Base-by-base conservation (phyloP, 2,888 invertebrate genomes). In the Dromius quadrimaculatus region DNA sequence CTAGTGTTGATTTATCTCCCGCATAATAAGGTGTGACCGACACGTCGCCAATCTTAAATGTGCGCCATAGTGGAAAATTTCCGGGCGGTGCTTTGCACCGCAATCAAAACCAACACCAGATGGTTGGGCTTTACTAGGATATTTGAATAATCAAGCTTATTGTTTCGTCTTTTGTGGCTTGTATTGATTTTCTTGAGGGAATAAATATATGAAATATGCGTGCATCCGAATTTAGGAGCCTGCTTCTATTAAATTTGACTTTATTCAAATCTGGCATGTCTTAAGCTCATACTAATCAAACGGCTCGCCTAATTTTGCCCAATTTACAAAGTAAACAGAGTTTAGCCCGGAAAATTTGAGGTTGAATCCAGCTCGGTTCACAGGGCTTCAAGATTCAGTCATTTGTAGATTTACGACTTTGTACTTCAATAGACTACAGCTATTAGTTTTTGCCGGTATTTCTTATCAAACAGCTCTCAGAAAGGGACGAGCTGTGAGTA, bases 21-120 rank as follows among this genome's bases (percentile, higher is more conserved):
- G 62, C 43, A 62, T 62, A 62, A 62, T 62, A 41, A 62, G 62
- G 43, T 41, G 62, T 62, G 62, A 43, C 43, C 62, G 28, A 23
- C 28, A 54, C 50, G 28, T 32, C 50, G 19, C 32, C 2, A 47
- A 15, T 41, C 62, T 8, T 22, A 38, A 61, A 61, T 61, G 61
- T 62, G 41, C 38, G 62, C 28, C 20, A 62, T 43, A 41, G 62
- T 8, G 43, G 62, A 43, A 61, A 62, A 62, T 43, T 36, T 62
- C 62, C 4, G 15, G 50, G 50, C 50, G 50, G 50, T 13, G 28
- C 28, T 23, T 15, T 28, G 13, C 28, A 15, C 15, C 50, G 28
- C 47, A 22, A 11, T 20, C 23, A 23, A 20, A 9, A 45, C 45
- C 45, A 6, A 45, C 20, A 19, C 8, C 9, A n/a, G n/a, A n/a